Conservation (phyloP, 2,113 vertebrate genomes). For the Eudyptes chrysolophus region DNA sequence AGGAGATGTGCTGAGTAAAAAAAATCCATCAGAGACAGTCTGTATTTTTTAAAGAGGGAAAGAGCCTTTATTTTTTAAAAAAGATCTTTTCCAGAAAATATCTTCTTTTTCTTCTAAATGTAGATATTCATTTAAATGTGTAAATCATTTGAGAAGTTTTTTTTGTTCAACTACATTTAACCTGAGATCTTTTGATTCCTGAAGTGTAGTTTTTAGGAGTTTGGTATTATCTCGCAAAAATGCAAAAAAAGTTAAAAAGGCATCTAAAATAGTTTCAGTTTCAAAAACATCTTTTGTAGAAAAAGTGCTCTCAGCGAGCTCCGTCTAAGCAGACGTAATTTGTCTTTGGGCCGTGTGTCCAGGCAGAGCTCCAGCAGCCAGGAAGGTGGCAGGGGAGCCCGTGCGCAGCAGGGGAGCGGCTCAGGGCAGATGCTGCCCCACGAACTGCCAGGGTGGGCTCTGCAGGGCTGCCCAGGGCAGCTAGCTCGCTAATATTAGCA, state of each 20-base stretch:
- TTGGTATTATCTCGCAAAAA: neutral
- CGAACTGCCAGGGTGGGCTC: neutral
- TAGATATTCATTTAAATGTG: neutral
- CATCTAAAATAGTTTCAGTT: neutral
- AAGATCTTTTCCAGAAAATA: neutral
- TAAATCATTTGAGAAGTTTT: neutral
- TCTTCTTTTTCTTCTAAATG: neutral
- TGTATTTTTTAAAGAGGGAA: neutral
- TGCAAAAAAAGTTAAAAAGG: neutral
- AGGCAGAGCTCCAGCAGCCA: neutral
- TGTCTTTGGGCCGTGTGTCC: fast-evolving
- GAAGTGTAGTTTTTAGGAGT: neutral
- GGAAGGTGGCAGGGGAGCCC: neutral
- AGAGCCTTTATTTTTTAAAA: neutral
- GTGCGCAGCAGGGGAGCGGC: fast-evolving
- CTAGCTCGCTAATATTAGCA: neutral
- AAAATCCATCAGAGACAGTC: neutral
- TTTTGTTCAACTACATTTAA: neutral
- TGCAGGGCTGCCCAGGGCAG: neutral
- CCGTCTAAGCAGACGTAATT: fast-evolving
- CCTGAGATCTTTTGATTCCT: neutral
- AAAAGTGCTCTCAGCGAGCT: neutral
- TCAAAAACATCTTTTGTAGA: neutral
- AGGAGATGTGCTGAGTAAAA: neutral
- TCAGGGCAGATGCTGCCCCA: neutral